Base-by-base conservation (phyloP, 2,797 vertebrate genomes). In the Apogon hyalosoma region DNA sequence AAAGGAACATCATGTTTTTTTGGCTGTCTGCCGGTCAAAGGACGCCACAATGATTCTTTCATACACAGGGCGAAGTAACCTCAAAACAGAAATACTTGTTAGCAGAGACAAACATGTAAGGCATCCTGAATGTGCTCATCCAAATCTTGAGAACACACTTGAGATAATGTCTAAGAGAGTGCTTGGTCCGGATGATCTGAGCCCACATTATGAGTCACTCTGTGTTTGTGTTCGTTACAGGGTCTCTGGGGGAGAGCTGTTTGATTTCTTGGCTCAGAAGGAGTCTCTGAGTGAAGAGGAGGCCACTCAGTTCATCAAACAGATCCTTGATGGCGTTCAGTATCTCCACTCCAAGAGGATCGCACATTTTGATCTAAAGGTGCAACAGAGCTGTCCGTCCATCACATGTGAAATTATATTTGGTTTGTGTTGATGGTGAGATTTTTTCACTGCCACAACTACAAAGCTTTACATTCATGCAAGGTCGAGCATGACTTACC, bases 361-460 rank as follows among this genome's bases (percentile, higher is more conserved):
- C 6, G 94, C 94, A 75, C 98, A 99, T 86, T 99, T 99, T 84
- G 98, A 99, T 87, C 92, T 99, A 54, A 99, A 99, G 97, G 98
- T 98, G 91, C 41, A 33, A 36, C 5, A 8, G 15, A 7, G 11
- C 38, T 71, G 6, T 66, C 14, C 15, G 7, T 4, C 2, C 41
- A 18, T n/a, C 3, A 1, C 8, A 5, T 48, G 13, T 21, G 4
- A 43, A 55, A 40, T 14, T 18, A 16, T 24, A 51, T 49, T 48
- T 60, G 14, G 47, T 42, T 19, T 1, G 0, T 31, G 43, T 14
- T 57, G 45, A 48, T 16, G 3, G 41, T 48, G 36, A 66, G 42
- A 46, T 46, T 16, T 19, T 11, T 67, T 73, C 13, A 53, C 14
- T 10, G 11, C 15, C 7, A 31, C 33, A 40, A 2, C 54, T 45